Base-by-base conservation (phyloP, 1,140 invertebrate genomes). In the Mya arenaria region DNA sequence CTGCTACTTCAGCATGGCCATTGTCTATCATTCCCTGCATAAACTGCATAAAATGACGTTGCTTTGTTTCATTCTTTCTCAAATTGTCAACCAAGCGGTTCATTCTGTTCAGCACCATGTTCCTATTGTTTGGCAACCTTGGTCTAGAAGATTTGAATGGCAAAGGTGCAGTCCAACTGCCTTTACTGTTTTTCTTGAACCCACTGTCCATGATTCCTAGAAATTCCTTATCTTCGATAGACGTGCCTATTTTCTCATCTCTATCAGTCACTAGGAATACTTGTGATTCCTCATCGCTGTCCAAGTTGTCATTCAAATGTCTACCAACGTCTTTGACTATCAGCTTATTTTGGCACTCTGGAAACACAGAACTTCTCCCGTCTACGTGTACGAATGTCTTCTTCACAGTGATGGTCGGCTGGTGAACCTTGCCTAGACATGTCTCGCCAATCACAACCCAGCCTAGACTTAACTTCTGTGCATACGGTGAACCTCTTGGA, bases 391-490 rank as follows among this genome's bases (percentile, higher is more conserved):
- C 10, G 30, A 25, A 63, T 1, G 72, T 86, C 74, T 84, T 84
- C 37, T 75, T 75, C 23, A 69, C 52, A 48, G 25, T 65, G 13
- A 80, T 68, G 17, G 66, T 56, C 8, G 84, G 80, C n/a, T 19
- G 23, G 37, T 86, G 82, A 10, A 82, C 66, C 37, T 73, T 41
- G 3, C 75, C 69, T 0, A 85, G 41, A 69, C 84, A 85, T n/a
- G 62, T 69, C 36, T 83, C 71, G 6, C 81, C 84, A 1, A 85
- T 56, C 34, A 84, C 19, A 23, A 73, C 77, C 82, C 82, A 80
- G 4, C 68, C 75, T 19, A 84, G 55, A 13, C 52, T 66, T 19
- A 84, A 41, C 30, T 66, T 65, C 66, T 84, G 83, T 23, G 66
- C 68, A 56, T 73, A 84, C 17, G 82, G 82, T 30, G n/a, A n/a